Evolutionary conservation across 2,888 invertebrate genomes (phyloP).

Genomic region (Atherix ibis): DNA sequence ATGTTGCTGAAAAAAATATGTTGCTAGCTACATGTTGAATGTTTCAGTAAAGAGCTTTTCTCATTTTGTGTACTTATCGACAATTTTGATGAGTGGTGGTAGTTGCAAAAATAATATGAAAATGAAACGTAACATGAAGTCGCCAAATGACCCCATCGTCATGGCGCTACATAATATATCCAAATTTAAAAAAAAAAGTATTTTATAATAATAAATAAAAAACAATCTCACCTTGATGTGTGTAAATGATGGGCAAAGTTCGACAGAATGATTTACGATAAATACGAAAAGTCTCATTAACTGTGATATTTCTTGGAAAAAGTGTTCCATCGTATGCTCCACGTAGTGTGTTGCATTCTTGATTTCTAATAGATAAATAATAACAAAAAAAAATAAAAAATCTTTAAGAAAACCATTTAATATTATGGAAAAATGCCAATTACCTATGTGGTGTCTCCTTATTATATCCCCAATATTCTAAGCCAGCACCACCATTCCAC

Average conservation of each 20-base stretch:
- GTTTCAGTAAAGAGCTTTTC: too few relatives aligned
- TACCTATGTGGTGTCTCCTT: slow-evolving; percentile 11
- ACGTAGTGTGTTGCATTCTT: slow-evolving; percentile 48
- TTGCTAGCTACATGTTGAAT: too few relatives aligned
- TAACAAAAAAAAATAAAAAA: slow-evolving; percentile 1
- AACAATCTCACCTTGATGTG: slow-evolving; percentile 19
- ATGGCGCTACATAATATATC: too few relatives aligned
- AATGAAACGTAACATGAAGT: too few relatives aligned
- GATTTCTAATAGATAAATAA: slow-evolving; percentile 27
- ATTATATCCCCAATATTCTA: slow-evolving; percentile 49
- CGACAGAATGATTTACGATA: slow-evolving; percentile 66
- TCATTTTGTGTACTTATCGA: too few relatives aligned
- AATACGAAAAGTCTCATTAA: slow-evolving; percentile 40
- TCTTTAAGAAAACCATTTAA: too few relatives aligned
- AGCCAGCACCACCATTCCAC: slow-evolving; percentile 49
- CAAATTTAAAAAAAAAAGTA: too few relatives aligned
- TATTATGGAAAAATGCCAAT: not conserved
- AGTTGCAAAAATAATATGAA: too few relatives aligned
- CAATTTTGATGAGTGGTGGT: too few relatives aligned
- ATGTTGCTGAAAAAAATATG: too few relatives aligned
- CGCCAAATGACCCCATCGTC: too few relatives aligned
- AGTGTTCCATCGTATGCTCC: slow-evolving; percentile 56
- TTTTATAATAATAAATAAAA: not conserved
- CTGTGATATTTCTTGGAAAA: slow-evolving; percentile 45
- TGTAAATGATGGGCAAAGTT: slow-evolving; percentile 40